phyloP scores from a whole-genome alignment of 2,888 invertebrate genomes.

The Lasioglossum leucozonium region DNA sequence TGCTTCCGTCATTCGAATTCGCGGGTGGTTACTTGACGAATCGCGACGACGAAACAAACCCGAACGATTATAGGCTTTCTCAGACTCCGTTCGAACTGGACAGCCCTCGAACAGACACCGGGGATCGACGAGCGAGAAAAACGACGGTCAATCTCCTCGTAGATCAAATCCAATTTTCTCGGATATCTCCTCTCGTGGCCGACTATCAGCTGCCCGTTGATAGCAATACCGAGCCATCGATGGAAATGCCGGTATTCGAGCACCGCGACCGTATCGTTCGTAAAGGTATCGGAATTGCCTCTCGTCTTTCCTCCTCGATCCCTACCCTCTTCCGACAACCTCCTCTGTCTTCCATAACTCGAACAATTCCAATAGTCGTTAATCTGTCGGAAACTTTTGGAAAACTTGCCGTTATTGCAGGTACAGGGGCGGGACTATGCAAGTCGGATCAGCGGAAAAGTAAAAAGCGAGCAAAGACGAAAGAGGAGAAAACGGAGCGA shows the following conservation, averaged over 20 bases:
- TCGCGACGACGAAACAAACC: not conserved
- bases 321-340: not conserved
- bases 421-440: conserved; percentile 69
- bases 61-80: too few species aligned
- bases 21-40: not conserved
- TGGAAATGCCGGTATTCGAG: conserved; percentile 66
- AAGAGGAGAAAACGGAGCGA: conserved; percentile 19
- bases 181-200: conserved; percentile 55
- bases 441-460: conserved; percentile 53
- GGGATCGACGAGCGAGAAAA: conserved; percentile 22
- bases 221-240: conserved; percentile 44
- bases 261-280: conserved; percentile 29
- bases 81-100: not conserved
- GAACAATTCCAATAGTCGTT: conserved; percentile 82
- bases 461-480: conserved; percentile 35
- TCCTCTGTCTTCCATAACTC: conserved; percentile 75
- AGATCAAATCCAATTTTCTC: conserved; percentile 74
- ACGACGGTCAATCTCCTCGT: conserved; percentile 60
- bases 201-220: conserved; percentile 32
- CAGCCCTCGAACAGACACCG: not conserved
- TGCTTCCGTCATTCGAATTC: not conserved
- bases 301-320: conserved; percentile 3
- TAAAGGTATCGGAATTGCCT: conserved; percentile 4
- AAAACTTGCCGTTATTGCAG: conserved; percentile 80
- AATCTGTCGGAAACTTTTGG: conserved; percentile 80